Percentiles rank a stretch among this genome's conserved stretches.
Conservation (phyloP, 2,113 vertebrate genomes). For the Eonycteris spelaea region DNA sequence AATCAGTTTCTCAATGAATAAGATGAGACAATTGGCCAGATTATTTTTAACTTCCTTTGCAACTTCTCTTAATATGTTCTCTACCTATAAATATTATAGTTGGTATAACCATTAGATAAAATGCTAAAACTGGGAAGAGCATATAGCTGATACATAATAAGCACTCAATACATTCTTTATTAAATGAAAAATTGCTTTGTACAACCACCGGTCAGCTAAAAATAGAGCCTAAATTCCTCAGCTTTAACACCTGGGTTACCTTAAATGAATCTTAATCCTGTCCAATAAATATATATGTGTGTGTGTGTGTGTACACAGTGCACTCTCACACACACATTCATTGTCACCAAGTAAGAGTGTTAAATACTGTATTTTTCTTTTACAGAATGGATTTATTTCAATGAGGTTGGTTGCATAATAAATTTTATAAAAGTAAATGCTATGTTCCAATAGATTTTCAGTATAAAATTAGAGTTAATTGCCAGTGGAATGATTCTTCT, state of each 20-base stretch:
- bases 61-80: neutral
- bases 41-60: neutral
- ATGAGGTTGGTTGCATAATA: neutral
- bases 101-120: neutral
- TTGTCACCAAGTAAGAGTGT: neutral
- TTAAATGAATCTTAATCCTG: neutral
- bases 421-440: neutral
- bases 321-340: neutral
- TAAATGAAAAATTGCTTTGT: conserved; percentile 16
- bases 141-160: neutral
- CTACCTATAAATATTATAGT: neutral
- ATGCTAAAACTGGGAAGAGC: neutral
- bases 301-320: no score
- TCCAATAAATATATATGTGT: neutral
- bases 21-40: neutral
- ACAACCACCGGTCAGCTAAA: neutral
- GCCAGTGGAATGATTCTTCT: neutral
- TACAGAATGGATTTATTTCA: neutral
- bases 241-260: neutral
- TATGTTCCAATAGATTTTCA: conserved; percentile 13
- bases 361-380: neutral
- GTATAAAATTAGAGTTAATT: neutral
- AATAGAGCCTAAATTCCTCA: neutral
- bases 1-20: neutral
- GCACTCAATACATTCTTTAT: neutral